Evolutionary conservation across 2,888 invertebrate species (phyloP), one percentile per base, ranked within the genome.

Genomic region (Lasioglossum morio): DNA sequence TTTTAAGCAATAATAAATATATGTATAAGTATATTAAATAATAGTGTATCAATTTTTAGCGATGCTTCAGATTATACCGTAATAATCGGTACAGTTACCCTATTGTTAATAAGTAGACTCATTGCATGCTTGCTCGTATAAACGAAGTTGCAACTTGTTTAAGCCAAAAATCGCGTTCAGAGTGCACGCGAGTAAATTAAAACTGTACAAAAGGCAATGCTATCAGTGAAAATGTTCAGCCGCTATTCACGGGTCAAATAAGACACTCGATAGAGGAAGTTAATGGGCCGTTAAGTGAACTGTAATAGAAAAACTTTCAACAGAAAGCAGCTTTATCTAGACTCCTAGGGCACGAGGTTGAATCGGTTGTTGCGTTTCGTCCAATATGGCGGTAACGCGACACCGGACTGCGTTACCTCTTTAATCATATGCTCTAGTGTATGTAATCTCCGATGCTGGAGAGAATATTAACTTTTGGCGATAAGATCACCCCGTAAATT

Each of bases 331-430:
- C 30, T 76, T 79, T 69, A 77, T 81, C 40, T 37, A 23, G 60
- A 48, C 70, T 69, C 73, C 37, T 70, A 66, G 16, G 53, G 74
- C 46, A 37, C 46, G 34, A 69, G 74, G 72, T 82, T 46, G 53
- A 48, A 72, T 27, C 72, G 60, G 72, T 72, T 72, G 81, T 76
- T 72, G 34, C 63, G 70, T 73, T 30, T n/a, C 43, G 43, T 75
- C 43, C 91, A 89, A 88, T 88, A 92, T 91, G 91, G 83, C 70
- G 37, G 92, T 91, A 92, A 92, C 81, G 81, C 63, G 90, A 92
- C 84, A 90, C 89, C 85, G 63, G 79, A 27, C 76, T 63, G 57
- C 63, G 79, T 85, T 89, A 83, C 82, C 87, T 87, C 89, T 88
- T 81, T 87, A 90, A 90, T 90, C 86, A 82, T 75, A 48, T 75